A percentile compares a stretch with the other conserved stretches of the same genome.
Conservation (phyloP, 2,888 invertebrate genomes). For the Orthonychiurus folsomi region DNA sequence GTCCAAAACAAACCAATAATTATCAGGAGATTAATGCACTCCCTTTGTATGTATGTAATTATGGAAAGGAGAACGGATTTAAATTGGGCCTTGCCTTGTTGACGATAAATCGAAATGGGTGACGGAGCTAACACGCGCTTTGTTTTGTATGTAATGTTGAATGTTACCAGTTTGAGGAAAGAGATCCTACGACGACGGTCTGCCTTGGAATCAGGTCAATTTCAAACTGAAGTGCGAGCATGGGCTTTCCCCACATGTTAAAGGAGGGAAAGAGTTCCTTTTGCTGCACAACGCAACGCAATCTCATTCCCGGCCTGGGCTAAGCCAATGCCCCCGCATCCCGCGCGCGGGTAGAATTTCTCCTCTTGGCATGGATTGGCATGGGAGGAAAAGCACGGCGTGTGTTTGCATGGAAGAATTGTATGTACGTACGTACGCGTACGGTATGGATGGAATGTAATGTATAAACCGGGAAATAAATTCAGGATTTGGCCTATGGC, state of each 20-base stretch:
- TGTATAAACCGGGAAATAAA: neutral
- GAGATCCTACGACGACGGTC: neutral
- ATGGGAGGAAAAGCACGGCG: too few species aligned
- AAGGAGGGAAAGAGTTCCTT: neutral
- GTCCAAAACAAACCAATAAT: too few species aligned
- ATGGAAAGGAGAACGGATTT: too few species aligned
- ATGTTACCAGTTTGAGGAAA: too few species aligned
- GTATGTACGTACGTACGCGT: neutral
- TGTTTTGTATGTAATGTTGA: too few species aligned
- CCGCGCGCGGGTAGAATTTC: neutral
- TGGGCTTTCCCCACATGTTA: neutral
- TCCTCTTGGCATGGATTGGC: too few species aligned
- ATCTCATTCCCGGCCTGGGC: neutral
- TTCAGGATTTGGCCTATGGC: slow-evolving; percentile 1
- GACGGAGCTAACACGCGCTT: too few species aligned
- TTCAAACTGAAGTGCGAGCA: neutral
- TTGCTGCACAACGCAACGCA: too few species aligned
- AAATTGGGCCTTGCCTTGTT: too few species aligned
- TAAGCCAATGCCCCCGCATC: neutral
- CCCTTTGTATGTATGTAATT: too few species aligned
- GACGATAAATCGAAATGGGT: too few species aligned
- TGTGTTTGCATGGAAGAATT: neutral
- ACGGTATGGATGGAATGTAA: neutral
- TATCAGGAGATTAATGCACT: too few species aligned
- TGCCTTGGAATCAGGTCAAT: neutral